Percentiles rank a stretch among this genome's conserved stretches.
Conservation (phyloP, 2,797 vertebrate genomes). For the Tragopan temminckii region DNA sequence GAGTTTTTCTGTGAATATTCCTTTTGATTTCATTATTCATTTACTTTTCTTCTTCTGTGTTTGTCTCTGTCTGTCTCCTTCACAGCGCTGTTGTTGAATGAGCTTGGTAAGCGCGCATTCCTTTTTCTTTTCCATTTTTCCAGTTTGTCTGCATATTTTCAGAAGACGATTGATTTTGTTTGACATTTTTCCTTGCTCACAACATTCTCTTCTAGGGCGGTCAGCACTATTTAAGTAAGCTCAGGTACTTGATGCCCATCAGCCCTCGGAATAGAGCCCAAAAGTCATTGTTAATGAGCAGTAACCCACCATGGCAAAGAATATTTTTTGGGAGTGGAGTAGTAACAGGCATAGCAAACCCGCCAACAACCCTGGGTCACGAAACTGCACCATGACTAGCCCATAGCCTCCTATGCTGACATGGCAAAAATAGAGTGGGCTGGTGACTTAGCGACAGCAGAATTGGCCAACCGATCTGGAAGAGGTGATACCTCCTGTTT, state of each 20-base stretch:
- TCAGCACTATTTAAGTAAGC: slow-evolving; percentile 49
- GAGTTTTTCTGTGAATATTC: slow-evolving; percentile 83
- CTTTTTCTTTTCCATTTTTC: slow-evolving; percentile 77
- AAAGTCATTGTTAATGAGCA: fast-evolving
- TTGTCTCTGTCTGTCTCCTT: slow-evolving; percentile 86
- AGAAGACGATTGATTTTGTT: slow-evolving; percentile 12
- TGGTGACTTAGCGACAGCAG: neutral
- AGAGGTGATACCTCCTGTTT: neutral
- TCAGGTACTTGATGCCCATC: slow-evolving; percentile 4
- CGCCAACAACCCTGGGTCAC: fast-evolving
- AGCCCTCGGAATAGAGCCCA: neutral
- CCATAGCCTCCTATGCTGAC: neutral
- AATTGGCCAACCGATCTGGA: neutral
- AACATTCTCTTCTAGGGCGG: slow-evolving; percentile 19
- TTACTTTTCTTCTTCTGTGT: slow-evolving; percentile 87
- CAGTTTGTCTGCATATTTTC: slow-evolving; percentile 39
- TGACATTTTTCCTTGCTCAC: slow-evolving; percentile 43
- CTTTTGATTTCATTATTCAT: slow-evolving; percentile 86
- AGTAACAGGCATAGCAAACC: neutral
- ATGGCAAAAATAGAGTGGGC: neutral
- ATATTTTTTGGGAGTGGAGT: neutral
- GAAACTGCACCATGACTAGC: neutral
- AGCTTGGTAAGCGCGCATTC: slow-evolving; percentile 88
- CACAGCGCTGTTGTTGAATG: slow-evolving; percentile 90
- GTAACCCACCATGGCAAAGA: neutral